phyloP scores from a whole-genome alignment of 2,888 invertebrate species.

The Sussaba pulchella region DNA sequence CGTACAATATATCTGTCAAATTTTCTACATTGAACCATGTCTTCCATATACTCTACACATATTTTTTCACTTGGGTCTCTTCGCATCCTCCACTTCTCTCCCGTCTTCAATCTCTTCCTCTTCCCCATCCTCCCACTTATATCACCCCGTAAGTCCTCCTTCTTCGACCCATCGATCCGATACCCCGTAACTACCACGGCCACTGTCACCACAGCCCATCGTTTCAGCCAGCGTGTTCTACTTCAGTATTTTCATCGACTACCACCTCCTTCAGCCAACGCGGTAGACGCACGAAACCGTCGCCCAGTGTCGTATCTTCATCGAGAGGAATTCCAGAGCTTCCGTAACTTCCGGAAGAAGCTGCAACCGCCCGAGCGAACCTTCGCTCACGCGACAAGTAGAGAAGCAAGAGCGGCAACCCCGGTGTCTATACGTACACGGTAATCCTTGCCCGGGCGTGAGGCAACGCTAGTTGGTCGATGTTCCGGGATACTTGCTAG shows the following conservation, averaged over 20 bases:
- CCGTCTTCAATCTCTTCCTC: neutral
- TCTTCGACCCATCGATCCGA: neutral
- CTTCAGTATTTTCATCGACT: conserved; percentile 22
- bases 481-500: conserved; percentile 12
- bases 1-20: no score
- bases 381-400: neutral
- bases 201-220: neutral
- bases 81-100: neutral
- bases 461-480: conserved; percentile 2
- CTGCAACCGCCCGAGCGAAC: neutral
- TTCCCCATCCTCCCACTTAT: neutral
- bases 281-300: neutral
- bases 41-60: no score
- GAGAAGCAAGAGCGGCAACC: neutral
- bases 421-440: neutral
- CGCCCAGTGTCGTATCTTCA: neutral
- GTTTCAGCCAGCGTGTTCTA: conserved; percentile 13
- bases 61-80: no score
- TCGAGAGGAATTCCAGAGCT: neutral
- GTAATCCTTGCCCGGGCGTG: neutral
- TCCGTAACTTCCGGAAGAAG: neutral
- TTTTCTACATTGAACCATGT: no score
- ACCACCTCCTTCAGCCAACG: conserved; percentile 10
- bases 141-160: neutral
- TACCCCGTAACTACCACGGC: conserved; percentile 32